Conservation (phyloP, 2,888 invertebrate genomes). For the Dynastes hyllus region DNA sequence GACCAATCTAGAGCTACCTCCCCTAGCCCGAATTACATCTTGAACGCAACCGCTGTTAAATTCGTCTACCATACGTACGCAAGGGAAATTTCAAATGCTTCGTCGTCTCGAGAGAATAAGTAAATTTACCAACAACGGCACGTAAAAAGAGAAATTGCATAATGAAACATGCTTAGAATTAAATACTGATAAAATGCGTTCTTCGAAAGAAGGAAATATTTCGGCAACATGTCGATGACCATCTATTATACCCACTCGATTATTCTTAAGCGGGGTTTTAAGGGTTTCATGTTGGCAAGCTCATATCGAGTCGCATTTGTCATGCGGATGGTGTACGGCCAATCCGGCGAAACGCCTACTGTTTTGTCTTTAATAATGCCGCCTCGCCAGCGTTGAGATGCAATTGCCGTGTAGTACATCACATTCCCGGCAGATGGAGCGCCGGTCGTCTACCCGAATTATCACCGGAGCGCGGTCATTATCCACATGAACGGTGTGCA, state of each 20-base stretch:
- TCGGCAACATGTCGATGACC: not conserved
- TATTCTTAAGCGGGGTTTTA: not conserved
- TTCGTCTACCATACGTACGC: constrained; percentile 11
- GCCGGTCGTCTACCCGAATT: constrained; percentile 2
- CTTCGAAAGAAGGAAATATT: not conserved
- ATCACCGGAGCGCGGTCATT: constrained; percentile 8
- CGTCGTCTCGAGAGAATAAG: not conserved
- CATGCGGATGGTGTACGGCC: not conserved
- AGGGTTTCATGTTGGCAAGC: constrained; percentile 5
- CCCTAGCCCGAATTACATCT: constrained; percentile 5
- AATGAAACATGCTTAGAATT: not conserved
- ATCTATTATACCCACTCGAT: not conserved
- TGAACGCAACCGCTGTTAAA: not conserved
- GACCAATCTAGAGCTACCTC: constrained; percentile 6
- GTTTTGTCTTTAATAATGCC: constrained; percentile 9
- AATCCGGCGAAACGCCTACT: constrained; percentile 10
- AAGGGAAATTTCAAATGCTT: constrained; percentile 7
- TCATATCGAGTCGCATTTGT: not conserved
- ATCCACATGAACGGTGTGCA: constrained; percentile 1
- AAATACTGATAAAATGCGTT: not conserved
- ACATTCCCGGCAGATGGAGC: not conserved
- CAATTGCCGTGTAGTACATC: not conserved
- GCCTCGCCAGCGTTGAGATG: not conserved
- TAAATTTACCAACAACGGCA: constrained; percentile 14
- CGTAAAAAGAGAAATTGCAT: not conserved